Evolutionary conservation across 2,888 invertebrate species (phyloP).

Genomic region (Chymomyza fuscimana): DNA sequence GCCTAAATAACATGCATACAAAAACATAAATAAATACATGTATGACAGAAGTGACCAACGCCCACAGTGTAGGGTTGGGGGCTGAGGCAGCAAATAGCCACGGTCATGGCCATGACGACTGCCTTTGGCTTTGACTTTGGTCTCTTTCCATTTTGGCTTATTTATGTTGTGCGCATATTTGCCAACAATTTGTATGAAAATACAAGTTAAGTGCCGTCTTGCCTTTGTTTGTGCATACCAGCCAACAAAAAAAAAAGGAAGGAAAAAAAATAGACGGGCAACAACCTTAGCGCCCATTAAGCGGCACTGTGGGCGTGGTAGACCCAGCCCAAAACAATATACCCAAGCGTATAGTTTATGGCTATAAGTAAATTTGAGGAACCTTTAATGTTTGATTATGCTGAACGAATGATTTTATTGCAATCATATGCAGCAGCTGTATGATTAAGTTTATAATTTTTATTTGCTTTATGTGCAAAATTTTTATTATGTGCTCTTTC

Average conservation of each 20-base stretch:
- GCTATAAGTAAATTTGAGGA: background rate
- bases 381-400: constrained; percentile 43
- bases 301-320: background rate
- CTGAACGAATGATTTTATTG: constrained; percentile 23
- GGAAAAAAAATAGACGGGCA: constrained; percentile 20
- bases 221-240: constrained; percentile 40
- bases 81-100: background rate
- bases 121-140: background rate
- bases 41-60: background rate
- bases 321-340: background rate
- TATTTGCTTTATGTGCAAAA: constrained; percentile 1
- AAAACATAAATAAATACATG: constrained; percentile 2
- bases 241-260: background rate
- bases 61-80: background rate
- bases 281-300: constrained; percentile 32
- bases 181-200: constrained; percentile 59
- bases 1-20: constrained; percentile 16
- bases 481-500: background rate
- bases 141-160: constrained; percentile 30
- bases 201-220: constrained; percentile 25
- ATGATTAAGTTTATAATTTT: constrained; percentile 14
- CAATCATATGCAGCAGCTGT: constrained; percentile 1
- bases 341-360: background rate
- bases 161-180: constrained; percentile 67
- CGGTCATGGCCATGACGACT: background rate